Evolutionary conservation across 2,888 invertebrate species (phyloP).

Genomic region (Aradus depressus): DNA sequence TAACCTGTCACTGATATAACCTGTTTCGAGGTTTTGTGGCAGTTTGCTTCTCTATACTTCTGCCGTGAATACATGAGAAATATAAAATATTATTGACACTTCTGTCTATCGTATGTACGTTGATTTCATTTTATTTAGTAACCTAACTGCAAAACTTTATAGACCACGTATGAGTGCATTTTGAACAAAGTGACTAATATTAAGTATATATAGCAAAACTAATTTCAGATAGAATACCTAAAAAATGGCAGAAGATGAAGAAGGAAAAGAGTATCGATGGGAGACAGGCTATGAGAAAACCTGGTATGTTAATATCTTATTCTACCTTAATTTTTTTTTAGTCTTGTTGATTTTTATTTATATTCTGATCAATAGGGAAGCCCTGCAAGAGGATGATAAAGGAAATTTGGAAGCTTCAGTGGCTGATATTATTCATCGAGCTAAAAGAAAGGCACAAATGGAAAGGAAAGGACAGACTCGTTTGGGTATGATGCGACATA

Average conservation of each 20-base stretch:
- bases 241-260: conserved; percentile 65
- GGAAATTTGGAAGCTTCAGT: conserved; percentile 84
- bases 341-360: conserved; percentile 3
- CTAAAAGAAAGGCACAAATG: conserved; percentile 64
- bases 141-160: no score
- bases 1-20: no score
- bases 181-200: no score
- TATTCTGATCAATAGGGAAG: conserved; percentile 55
- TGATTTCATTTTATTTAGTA: no score
- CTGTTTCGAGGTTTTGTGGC: no score
- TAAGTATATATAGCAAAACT: no score
- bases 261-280: conserved; percentile 85
- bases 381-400: conserved; percentile 89
- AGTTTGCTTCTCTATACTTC: no score
- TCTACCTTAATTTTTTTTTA: conserved; percentile 8
- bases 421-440: conserved; percentile 81
- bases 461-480: conserved; percentile 66
- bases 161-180: no score
- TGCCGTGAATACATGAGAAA: no score
- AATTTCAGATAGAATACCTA: no score
- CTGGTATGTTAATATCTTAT: conserved; percentile 57
- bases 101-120: no score
- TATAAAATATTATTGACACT: no score
- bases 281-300: conserved; percentile 92
- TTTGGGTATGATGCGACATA: conserved; percentile 96